Percentiles rank a stretch among this genome's conserved stretches.
Evolutionary conservation across 2,888 invertebrate genomes (phyloP).

Genomic region (Parthenolecanium corni): DNA sequence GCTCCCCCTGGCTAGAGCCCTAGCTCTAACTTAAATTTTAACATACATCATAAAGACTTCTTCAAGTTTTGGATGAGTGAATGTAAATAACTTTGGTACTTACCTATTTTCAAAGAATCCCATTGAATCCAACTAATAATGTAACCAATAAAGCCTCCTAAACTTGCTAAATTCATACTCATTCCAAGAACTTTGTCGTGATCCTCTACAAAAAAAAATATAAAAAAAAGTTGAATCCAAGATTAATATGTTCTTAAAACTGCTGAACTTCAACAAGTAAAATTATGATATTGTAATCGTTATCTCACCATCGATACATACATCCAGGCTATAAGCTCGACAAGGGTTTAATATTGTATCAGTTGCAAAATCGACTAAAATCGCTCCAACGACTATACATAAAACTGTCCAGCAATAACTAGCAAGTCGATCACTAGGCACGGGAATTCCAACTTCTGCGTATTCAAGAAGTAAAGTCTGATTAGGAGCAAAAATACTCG

Average conservation of each 20-base stretch:
- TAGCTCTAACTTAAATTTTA: no score
- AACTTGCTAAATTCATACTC: constrained; percentile 91
- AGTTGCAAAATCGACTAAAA: constrained; percentile 86
- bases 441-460: neutral
- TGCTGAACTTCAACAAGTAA: no score
- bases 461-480: neutral
- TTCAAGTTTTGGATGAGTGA: no score
- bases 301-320: constrained; percentile 62
- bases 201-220: constrained; percentile 53
- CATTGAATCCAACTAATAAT: constrained; percentile 85
- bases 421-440: constrained; percentile 36
- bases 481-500: neutral
- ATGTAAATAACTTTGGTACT: no score
- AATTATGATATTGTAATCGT: no score
- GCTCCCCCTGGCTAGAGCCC: no score
- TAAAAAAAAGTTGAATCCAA: no score
- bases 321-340: constrained; percentile 83
- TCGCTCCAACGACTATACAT: constrained; percentile 84
- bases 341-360: constrained; percentile 95
- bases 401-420: constrained; percentile 78
- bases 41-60: no score
- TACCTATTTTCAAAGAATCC: constrained; percentile 44
- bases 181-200: constrained; percentile 86
- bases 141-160: constrained; percentile 90
- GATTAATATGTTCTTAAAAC: no score